These are phyloP conservation scores for Campoplex capitator DNA, from an alignment of 2,888 invertebrate species.

Conservation along the genomic window DNA sequence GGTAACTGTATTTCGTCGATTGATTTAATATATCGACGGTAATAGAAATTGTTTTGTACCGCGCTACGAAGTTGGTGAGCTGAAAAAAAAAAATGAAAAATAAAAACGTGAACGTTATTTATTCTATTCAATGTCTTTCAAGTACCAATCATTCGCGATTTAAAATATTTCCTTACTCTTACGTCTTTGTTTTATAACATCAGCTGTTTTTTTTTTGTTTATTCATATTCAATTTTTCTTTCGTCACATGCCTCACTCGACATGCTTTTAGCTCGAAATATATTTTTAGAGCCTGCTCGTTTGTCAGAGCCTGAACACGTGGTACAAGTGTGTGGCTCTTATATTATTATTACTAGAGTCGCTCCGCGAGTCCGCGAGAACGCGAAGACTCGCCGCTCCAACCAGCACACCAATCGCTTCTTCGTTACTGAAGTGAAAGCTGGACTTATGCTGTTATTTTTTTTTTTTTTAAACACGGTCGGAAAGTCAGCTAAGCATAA, in stretches of 20 bases:
- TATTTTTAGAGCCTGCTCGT: slow-evolving; percentile 57
- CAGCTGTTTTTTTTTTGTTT: background rate
- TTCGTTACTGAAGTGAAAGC: slow-evolving; percentile 50
- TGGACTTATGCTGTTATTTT: slow-evolving; percentile 15
- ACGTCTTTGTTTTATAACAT: background rate
- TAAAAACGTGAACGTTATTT: background rate
- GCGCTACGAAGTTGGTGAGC: background rate
- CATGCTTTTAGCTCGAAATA: slow-evolving; percentile 25
- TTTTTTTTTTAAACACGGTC: background rate
- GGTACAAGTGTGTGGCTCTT: slow-evolving; percentile 33
- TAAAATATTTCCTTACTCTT: background rate
- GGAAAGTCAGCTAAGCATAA: background rate
- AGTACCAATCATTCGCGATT: background rate
- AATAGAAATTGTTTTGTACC: slow-evolving; percentile 12
- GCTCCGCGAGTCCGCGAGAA: slow-evolving; percentile 15
- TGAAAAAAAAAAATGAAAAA: background rate
- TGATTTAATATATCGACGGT: slow-evolving; percentile 54
- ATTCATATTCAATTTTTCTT: slow-evolving; percentile 35
- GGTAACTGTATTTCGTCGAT: background rate
- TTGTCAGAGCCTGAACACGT: slow-evolving; percentile 62
- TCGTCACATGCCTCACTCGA: slow-evolving; percentile 39
- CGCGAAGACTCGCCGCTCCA: slow-evolving; percentile 10
- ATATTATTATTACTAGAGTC: slow-evolving; percentile 11
- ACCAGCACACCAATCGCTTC: slow-evolving; percentile 34
- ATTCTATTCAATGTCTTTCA: background rate